phyloP scores from a whole-genome alignment of 2,113 vertebrate species.

The Apaloderma vittatum region DNA sequence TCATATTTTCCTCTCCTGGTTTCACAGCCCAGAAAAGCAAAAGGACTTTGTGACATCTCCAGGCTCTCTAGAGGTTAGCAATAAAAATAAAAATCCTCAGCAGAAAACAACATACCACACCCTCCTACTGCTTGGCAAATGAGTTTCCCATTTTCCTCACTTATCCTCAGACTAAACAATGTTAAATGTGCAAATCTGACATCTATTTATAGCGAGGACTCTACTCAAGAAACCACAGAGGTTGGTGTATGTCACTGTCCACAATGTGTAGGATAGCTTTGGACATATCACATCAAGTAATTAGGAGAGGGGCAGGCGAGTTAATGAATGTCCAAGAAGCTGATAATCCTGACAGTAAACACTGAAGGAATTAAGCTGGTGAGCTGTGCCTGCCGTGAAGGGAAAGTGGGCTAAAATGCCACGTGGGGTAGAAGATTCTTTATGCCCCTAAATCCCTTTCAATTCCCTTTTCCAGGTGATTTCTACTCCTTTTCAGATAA shows the following conservation, averaged over 20 bases:
- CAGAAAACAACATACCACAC: slow-evolving; percentile 61
- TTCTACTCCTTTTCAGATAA: neutral
- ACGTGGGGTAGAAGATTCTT: neutral
- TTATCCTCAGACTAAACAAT: slow-evolving; percentile 62
- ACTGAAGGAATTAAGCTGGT: neutral
- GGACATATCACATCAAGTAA: neutral
- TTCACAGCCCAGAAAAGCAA: slow-evolving; percentile 21
- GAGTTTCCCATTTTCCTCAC: slow-evolving; percentile 61
- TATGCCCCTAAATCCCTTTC: neutral
- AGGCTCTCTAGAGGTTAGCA: slow-evolving; percentile 39
- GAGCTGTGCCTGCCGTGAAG: neutral
- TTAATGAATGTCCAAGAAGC: neutral
- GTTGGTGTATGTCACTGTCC: neutral
- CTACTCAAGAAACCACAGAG: neutral
- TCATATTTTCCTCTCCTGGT: slow-evolving; percentile 70
- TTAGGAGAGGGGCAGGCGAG: neutral
- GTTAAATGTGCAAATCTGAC: slow-evolving; percentile 15
- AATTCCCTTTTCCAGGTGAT: neutral
- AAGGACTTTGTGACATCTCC: slow-evolving; percentile 55
- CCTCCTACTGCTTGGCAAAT: slow-evolving; percentile 34
- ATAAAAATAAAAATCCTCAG: slow-evolving; percentile 51
- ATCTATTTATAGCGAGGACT: slow-evolving; percentile 33
- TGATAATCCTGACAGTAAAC: neutral
- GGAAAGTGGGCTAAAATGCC: neutral
- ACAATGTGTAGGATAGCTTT: neutral